phyloP scores from a whole-genome alignment of 2,797 vertebrate genomes.

The Macroramphosus scolopax region DNA sequence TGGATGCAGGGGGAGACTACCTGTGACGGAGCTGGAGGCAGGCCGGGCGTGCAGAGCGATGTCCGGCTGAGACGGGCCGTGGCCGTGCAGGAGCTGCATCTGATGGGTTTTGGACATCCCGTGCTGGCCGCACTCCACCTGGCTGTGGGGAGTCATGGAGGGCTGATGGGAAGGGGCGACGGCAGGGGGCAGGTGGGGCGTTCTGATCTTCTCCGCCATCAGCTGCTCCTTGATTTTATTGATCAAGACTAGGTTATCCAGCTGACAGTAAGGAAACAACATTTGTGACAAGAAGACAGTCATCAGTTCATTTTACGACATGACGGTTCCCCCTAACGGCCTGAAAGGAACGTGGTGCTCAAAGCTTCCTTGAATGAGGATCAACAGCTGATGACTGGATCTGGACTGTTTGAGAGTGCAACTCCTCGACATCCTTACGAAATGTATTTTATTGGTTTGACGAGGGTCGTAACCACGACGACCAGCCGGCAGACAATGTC shows the following conservation, averaged over 20 bases:
- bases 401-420: no score
- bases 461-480: no score
- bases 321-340: slow-evolving; percentile 26
- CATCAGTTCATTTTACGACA: slow-evolving; percentile 71
- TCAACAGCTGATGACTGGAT: no score
- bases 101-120: slow-evolving; percentile 93
- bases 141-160: slow-evolving; percentile 81
- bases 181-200: slow-evolving; percentile 91
- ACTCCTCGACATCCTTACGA: no score
- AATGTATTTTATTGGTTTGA: no score
- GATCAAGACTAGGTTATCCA: slow-evolving; percentile 99
- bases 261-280: no score
- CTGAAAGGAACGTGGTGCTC: no score
- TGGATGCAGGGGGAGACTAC: slow-evolving; percentile 70
- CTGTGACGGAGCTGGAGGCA: slow-evolving; percentile 89
- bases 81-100: slow-evolving; percentile 81
- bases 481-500: no score
- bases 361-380: no score
- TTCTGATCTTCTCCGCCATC: slow-evolving; percentile 98
- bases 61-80: slow-evolving; percentile 89
- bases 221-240: slow-evolving; percentile 99
- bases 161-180: slow-evolving; percentile 91
- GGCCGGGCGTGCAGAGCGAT: slow-evolving; percentile 91
- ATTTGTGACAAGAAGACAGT: no score
- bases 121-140: slow-evolving; percentile 84